Evolutionary conservation across 2,113 vertebrate species (phyloP).

Genomic region (Leptobrachium leishanense): DNA sequence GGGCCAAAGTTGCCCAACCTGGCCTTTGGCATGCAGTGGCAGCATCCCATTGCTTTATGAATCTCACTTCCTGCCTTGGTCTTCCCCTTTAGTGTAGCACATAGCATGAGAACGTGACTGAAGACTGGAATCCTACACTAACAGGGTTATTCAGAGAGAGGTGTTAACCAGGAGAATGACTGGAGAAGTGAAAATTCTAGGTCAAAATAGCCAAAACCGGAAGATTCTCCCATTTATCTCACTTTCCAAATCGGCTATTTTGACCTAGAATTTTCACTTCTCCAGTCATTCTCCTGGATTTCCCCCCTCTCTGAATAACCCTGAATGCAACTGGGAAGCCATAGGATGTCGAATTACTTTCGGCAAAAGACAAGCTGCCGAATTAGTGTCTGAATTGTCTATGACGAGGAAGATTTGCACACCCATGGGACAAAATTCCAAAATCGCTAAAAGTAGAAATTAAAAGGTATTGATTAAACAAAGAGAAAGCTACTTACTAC

Average conservation of each 20-base stretch:
- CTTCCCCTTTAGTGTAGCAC: not conserved
- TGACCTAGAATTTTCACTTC: no score
- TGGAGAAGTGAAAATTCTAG: no score
- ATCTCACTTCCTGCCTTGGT: not conserved
- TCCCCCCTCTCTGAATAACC: no score
- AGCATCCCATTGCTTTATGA: no score
- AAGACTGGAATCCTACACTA: not conserved
- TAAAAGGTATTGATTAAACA: slow-evolving; percentile 31
- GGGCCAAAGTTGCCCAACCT: no score
- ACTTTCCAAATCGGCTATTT: no score
- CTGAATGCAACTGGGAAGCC: not conserved
- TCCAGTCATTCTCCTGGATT: no score
- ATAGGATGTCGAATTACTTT: slow-evolving; percentile 18
- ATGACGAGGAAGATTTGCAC: slow-evolving; percentile 3
- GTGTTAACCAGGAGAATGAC: no score
- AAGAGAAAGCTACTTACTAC: not conserved
- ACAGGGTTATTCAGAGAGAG: no score
- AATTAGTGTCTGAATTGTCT: slow-evolving; percentile 24
- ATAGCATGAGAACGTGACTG: not conserved
- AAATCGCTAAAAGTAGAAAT: slow-evolving; percentile 17
- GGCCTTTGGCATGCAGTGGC: no score
- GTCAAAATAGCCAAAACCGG: no score
- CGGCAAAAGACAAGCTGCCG: slow-evolving; percentile 19
- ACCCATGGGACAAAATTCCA: slow-evolving; percentile 3
- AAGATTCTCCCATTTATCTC: no score